Base-by-base conservation (phyloP, 1,140 invertebrate species). In the Drosophila sproati region DNA sequence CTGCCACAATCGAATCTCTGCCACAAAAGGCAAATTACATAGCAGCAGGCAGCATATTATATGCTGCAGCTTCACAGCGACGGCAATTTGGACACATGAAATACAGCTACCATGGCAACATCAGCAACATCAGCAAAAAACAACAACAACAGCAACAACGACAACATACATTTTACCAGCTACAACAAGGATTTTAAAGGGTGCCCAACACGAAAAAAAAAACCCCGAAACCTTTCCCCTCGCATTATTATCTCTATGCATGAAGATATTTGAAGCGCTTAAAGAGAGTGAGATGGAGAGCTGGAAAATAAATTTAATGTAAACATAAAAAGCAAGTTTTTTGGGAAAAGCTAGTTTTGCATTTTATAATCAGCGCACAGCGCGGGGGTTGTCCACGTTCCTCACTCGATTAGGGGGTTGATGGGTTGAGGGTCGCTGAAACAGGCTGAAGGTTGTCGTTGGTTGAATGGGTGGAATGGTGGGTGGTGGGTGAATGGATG, bases 321-420 rank as follows among this genome's bases (percentile, higher is more conserved):
- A 87, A 86, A 86, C 82, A 86, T 87, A 80, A 82, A 82, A 86
- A 86, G 68, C 82, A 78, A 82, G 75, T 73, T 81, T 66, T 39
- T 61, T 28, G 52, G 32, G 20, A 28, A 72, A 72, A 88, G 86
- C 73, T 82, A 82, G 83, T 88, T 88, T 80, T 74, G 80, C 80
- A 87, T 87, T 87, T 80, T 60, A 82, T 80, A 86, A 86, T 86
- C 78, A 73, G 72, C 56, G 34, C 50, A 64, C 71, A 76, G 39
- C 47, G 83, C 66, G 79, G 77, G 82, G 78, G 82, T 81, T 71
- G 71, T 37, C 37, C 67, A 45, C 34, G 6, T 43, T 20, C 41
- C 10, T 4, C 50, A 34, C 64, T 55, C 71, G 71, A 35, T 73
- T 68, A 69, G 64, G 66, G 34, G 56, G 75, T 78, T 61, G 20